Evolutionary conservation across 2,113 vertebrate species (phyloP), one percentile per base, ranked within the genome.

Genomic region (Malurus melanocephalus): DNA sequence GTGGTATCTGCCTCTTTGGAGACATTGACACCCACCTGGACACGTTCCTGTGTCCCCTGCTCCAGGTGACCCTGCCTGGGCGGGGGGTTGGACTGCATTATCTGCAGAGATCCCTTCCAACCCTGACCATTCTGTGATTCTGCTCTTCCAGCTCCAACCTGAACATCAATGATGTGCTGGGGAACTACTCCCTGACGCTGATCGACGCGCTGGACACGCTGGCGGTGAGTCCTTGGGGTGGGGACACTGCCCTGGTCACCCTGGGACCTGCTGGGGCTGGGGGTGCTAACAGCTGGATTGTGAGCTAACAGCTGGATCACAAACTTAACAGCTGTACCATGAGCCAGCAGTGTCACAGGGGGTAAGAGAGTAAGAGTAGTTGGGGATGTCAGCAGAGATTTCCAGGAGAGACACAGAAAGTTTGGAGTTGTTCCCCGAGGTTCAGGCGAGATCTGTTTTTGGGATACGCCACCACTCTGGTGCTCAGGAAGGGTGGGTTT

Each of bases 121-220:
- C 28, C 40, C 43, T 53, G 15, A 53, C 5, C 13, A 7, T 30
- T 33, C 16, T 60, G 53, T 40, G 53, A 2, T 74, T 73, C 43
- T 84, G 85, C 86, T 92, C 32, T 98, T 97, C 72, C 97, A 99
- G 99, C 92, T 99, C 99, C 68, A 99, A 99, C 97, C 98, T 99
- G 96, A 99, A 99, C 97, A 99, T 99, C 95, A 99, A 99, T 16
- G 99, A 99, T 46, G 99, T 99, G 22, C 95, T 99, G 84, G 99
- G 99, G 33, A 99, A 99, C 96, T 99, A 99, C 87, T 99, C 99
- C 5, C 96, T 99, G 66, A 99, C 99, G 7, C 97, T 99, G 56
- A 99, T 99, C 18, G 99, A 99, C 72, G 98, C 98, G 1, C 96
- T 99, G 95, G 99, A 99, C 95, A 99, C 99, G 6, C 95, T 99